A percentile compares a stretch with the other conserved stretches of the same genome.
phyloP scores from a whole-genome alignment of 2,888 invertebrate genomes.

The Drosophila demipolita region DNA sequence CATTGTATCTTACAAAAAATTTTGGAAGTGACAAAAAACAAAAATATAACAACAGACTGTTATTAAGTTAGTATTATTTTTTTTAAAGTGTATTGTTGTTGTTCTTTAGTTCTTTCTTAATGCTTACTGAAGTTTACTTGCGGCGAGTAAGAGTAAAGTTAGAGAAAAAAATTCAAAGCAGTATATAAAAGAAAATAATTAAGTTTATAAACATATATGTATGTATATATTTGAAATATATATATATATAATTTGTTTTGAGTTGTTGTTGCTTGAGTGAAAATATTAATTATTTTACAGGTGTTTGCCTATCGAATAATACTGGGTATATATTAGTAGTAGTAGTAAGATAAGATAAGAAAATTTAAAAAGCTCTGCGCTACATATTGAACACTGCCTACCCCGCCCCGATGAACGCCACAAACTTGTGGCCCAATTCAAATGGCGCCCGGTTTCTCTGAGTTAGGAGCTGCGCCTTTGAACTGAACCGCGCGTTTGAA shows the following conservation, averaged over 20 bases:
- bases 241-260: constrained; percentile 7
- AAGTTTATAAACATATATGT: constrained; percentile 53
- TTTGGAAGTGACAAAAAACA: constrained; percentile 17
- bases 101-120: constrained; percentile 30
- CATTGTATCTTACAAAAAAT: constrained; percentile 32
- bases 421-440: constrained; percentile 68
- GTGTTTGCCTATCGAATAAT: constrained; percentile 42
- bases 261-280: constrained; percentile 38
- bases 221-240: constrained; percentile 29
- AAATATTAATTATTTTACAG: constrained; percentile 52
- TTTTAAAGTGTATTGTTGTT: constrained; percentile 18
- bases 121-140: constrained; percentile 41
- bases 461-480: constrained; percentile 30
- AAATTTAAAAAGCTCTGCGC: constrained; percentile 27
- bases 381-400: background rate
- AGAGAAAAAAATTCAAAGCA: constrained; percentile 59
- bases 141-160: constrained; percentile 56
- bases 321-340: constrained; percentile 13
- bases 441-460: constrained; percentile 15
- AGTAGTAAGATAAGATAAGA: constrained; percentile 12
- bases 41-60: constrained; percentile 16
- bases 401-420: constrained; percentile 5
- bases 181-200: constrained; percentile 52
- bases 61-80: constrained; percentile 3
- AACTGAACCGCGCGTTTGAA: constrained; percentile 61